Percentiles rank a stretch among this genome's conserved stretches.
These are phyloP conservation scores for Camponotus pennsylvanicus DNA, from an alignment of 1,140 invertebrate species.

Conservation along the genomic window DNA sequence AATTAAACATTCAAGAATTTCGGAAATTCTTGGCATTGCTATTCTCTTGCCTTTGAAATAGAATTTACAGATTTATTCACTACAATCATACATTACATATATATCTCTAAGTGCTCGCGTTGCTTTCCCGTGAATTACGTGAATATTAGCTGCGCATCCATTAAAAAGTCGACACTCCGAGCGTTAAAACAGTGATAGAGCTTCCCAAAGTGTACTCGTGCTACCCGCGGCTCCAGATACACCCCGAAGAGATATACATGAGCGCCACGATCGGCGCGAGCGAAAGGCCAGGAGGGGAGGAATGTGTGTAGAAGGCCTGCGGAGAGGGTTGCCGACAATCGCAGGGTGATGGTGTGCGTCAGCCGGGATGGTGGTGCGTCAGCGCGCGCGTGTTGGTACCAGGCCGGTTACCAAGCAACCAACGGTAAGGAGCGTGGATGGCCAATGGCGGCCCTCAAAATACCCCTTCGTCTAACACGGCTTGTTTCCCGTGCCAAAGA, in stretches of 20 bases:
- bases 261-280: background rate
- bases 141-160: background rate
- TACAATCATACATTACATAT: background rate
- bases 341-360: constrained; percentile 75
- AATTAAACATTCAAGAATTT: background rate
- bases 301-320: background rate
- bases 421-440: constrained; percentile 84
- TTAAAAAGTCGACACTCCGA: constrained; percentile 25
- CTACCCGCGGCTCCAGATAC: constrained; percentile 27
- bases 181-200: constrained; percentile 74
- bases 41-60: background rate
- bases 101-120: background rate
- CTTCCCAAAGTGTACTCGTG: constrained; percentile 74
- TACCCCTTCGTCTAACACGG: constrained; percentile 83
- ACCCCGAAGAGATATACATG: constrained; percentile 1
- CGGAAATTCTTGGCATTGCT: background rate
- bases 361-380: constrained; percentile 70
- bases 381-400: constrained; percentile 76
- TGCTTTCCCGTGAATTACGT: background rate
- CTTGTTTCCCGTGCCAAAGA: constrained; percentile 84
- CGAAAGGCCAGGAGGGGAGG: background rate
- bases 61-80: background rate
- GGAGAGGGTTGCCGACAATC: constrained; percentile 37
- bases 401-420: constrained; percentile 85
- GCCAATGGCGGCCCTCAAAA: constrained; percentile 85